phyloP scores from a whole-genome alignment of 2,888 invertebrate genomes.

The Tetranychus truncatus region DNA sequence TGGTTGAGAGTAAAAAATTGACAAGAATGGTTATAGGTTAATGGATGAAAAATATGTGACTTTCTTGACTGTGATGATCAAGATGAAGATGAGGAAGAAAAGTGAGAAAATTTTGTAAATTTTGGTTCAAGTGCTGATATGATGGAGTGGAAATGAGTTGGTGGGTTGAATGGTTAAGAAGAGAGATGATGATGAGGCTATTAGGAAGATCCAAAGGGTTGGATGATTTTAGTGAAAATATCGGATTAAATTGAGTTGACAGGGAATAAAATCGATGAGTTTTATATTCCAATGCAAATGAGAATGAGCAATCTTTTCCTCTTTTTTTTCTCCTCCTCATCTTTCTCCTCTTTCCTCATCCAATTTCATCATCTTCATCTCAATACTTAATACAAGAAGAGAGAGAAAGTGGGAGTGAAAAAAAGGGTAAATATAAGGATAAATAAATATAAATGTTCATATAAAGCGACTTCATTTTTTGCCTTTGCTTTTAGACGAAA shows the following conservation, averaged over 20 bases:
- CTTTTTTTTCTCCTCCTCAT: neutral
- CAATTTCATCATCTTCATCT: neutral
- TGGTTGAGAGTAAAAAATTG: neutral
- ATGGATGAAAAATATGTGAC: neutral
- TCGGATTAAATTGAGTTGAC: slow-evolving; percentile 1
- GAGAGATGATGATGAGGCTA: neutral
- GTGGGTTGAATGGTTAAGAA: neutral
- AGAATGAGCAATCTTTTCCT: neutral
- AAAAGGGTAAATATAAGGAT: neutral
- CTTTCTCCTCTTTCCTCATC: neutral
- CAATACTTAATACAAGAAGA: neutral
- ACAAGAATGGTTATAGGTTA: neutral
- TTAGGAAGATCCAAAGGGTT: neutral
- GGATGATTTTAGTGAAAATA: neutral
- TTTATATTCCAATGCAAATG: neutral
- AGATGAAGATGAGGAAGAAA: neutral
- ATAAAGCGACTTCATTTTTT: too few relatives aligned
- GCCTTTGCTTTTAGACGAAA: too few relatives aligned
- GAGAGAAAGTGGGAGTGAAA: neutral
- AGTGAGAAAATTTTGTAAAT: neutral
- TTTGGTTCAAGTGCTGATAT: neutral
- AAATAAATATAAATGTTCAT: too few relatives aligned
- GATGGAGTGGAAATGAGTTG: neutral
- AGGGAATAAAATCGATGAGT: neutral
- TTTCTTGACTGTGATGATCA: neutral